phyloP scores from a whole-genome alignment of 2,113 vertebrate genomes.

The Gymnarchus niloticus region DNA sequence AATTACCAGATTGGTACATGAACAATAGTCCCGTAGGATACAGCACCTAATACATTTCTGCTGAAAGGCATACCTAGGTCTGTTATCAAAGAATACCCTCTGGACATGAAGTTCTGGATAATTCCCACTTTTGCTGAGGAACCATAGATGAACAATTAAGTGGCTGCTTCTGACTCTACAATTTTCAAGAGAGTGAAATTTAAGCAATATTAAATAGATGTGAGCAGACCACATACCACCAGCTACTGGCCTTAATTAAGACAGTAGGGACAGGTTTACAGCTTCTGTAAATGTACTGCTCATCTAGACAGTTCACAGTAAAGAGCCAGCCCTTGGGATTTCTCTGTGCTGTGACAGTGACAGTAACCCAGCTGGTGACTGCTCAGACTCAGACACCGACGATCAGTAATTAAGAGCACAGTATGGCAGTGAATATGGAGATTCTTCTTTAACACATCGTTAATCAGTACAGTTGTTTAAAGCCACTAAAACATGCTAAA shows the following conservation, averaged over 20 bases:
- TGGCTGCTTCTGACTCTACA: background rate
- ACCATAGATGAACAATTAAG: background rate
- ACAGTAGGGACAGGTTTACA: background rate
- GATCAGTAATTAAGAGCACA: background rate
- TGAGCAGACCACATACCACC: background rate
- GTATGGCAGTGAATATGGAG: background rate
- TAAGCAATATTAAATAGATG: background rate
- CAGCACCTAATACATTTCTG: background rate
- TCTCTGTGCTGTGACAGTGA: background rate
- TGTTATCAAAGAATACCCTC: background rate
- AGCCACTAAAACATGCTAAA: background rate
- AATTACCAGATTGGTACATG: too few species aligned
- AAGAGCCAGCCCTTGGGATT: too few species aligned
- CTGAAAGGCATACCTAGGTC: background rate
- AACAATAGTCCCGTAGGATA: background rate
- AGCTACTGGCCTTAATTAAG: background rate
- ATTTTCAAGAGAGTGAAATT: background rate
- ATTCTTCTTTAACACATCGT: background rate
- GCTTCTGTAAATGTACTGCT: background rate
- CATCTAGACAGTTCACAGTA: background rate
- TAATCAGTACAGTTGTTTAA: background rate
- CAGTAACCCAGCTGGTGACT: background rate
- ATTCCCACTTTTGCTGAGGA: background rate
- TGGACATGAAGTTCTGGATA: background rate
- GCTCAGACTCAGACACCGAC: background rate